phyloP scores from a whole-genome alignment of 2,888 invertebrate species.

The Amphipoea lucens region DNA sequence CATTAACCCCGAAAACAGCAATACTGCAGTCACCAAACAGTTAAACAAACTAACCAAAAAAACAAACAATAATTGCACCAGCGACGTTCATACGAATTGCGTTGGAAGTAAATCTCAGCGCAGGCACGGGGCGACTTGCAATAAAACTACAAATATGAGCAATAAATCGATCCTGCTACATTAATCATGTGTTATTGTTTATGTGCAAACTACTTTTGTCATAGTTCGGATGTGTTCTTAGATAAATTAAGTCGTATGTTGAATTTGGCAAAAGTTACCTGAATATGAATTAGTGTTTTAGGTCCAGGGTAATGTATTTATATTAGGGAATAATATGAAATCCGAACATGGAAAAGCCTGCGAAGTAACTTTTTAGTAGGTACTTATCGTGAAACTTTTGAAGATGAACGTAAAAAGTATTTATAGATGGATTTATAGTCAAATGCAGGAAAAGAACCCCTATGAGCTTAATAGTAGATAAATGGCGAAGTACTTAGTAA shows the following conservation, averaged over 20 bases:
- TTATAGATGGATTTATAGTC: neutral
- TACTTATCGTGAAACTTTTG: neutral
- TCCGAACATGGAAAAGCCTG: neutral
- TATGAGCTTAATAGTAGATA: neutral
- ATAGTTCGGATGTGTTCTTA: constrained; percentile 62
- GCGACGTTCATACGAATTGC: constrained; percentile 65
- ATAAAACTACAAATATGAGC: constrained; percentile 81
- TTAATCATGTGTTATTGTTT: constrained; percentile 81
- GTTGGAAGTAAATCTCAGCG: constrained; percentile 72
- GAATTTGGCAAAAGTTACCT: constrained; percentile 54
- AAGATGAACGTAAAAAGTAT: neutral
- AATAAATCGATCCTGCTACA: constrained; percentile 81
- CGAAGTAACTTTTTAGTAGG: constrained; percentile 1
- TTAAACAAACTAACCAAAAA: constrained; percentile 19
- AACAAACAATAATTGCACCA: constrained; percentile 51
- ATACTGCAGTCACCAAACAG: constrained; percentile 9
- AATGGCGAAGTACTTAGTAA: neutral
- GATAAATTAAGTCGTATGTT: constrained; percentile 55
- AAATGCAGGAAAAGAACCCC: neutral
- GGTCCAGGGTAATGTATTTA: constrained; percentile 22
- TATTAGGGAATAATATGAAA: constrained; percentile 5
- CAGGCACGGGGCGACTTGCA: constrained; percentile 72
- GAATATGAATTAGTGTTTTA: constrained; percentile 36
- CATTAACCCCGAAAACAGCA: neutral
- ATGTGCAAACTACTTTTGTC: constrained; percentile 71